Evolutionary conservation across 1,140 invertebrate genomes (phyloP).

Genomic region (Papilio machaon): DNA sequence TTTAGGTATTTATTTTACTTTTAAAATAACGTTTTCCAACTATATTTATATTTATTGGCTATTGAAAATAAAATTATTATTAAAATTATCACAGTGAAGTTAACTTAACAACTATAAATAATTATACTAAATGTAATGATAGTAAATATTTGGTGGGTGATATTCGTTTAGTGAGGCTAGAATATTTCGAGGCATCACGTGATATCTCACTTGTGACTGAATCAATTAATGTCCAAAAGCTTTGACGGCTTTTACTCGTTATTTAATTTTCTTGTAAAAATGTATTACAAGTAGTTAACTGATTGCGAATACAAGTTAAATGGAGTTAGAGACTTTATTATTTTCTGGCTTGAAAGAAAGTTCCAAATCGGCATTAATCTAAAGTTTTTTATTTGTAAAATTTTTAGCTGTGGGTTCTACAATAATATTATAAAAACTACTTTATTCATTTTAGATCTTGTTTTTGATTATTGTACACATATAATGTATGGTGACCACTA

Average conservation of each 20-base stretch:
- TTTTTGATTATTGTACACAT: too few species aligned
- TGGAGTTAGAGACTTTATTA: too few species aligned
- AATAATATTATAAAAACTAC: too few species aligned
- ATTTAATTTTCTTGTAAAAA: background rate
- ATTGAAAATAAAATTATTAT: background rate
- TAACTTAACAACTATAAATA: background rate
- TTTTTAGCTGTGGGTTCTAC: too few species aligned
- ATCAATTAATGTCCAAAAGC: background rate
- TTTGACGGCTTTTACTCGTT: background rate
- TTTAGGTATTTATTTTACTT: too few species aligned
- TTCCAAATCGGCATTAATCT: too few species aligned
- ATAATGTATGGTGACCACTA: too few species aligned
- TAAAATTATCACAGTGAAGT: background rate
- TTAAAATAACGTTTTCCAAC: too few species aligned
- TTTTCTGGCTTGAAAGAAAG: too few species aligned
- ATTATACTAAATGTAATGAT: background rate
- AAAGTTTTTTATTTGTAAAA: too few species aligned
- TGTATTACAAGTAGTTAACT: background rate
- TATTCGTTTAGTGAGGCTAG: background rate
- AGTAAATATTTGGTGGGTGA: background rate
- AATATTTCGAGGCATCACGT: background rate
- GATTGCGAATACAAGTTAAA: background rate
- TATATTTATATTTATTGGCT: background rate
- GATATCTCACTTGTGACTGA: constrained; percentile 1
- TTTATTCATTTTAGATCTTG: too few species aligned